These are phyloP conservation scores for Chrysina gloriosa DNA, from an alignment of 2,888 invertebrate genomes.

Conservation along the genomic window DNA sequence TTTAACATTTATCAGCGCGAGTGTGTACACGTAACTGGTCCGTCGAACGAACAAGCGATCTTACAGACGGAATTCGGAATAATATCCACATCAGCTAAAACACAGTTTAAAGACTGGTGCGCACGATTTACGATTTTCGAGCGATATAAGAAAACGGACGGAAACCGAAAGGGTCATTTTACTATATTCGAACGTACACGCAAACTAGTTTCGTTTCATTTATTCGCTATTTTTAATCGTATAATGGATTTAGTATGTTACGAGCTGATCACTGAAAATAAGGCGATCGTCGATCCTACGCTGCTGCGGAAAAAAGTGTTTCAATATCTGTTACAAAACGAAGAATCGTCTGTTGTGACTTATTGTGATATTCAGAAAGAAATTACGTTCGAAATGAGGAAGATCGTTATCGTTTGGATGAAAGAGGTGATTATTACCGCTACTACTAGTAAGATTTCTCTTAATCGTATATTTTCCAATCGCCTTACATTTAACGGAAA, in stretches of 20 bases:
- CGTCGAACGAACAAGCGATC: too few relatives aligned
- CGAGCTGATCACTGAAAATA: constrained; percentile 58
- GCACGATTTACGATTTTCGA: too few relatives aligned
- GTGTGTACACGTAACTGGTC: too few relatives aligned
- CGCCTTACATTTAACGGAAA: too few relatives aligned
- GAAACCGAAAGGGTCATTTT: too few relatives aligned
- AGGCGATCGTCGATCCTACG: constrained; percentile 74
- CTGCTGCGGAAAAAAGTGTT: constrained; percentile 84
- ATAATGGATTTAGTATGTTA: constrained; percentile 63
- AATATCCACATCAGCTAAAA: too few relatives aligned
- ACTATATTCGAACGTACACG: too few relatives aligned
- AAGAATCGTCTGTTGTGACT: constrained; percentile 83
- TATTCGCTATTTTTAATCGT: constrained; percentile 31
- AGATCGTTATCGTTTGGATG: constrained; percentile 96
- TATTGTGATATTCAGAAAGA: constrained; percentile 91
- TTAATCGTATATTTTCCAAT: not conserved
- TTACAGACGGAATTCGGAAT: too few relatives aligned
- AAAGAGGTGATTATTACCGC: constrained; percentile 85
- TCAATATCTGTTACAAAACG: constrained; percentile 84
- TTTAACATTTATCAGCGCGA: too few relatives aligned
- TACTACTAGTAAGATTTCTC: too few relatives aligned
- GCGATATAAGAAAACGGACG: too few relatives aligned
- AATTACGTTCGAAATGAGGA: constrained; percentile 90
- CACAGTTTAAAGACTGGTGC: too few relatives aligned
- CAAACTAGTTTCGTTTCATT: not conserved